Conservation (phyloP, 2,113 vertebrate genomes). For the Coptodon bakossiorum region DNA sequence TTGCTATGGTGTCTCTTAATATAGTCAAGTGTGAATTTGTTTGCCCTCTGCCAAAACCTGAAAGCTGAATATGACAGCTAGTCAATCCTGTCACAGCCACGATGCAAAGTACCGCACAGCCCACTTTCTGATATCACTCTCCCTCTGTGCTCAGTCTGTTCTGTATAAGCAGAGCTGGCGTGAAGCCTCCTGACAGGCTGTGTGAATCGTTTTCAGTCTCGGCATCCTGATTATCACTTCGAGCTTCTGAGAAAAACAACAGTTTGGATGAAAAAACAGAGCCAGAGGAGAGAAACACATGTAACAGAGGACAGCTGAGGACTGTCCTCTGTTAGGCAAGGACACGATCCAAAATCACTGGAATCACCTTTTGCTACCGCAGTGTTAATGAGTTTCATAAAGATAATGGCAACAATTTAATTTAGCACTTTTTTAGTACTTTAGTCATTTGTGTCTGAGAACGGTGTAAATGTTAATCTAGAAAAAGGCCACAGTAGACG, state of each 20-base stretch:
- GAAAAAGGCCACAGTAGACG: rapidly evolving
- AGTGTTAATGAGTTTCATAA: background rate
- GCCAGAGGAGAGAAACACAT: rapidly evolving
- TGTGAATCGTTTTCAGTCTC: background rate
- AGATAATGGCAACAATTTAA: rapidly evolving
- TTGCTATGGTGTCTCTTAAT: background rate
- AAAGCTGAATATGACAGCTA: constrained; percentile 27
- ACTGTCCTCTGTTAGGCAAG: background rate
- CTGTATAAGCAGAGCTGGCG: background rate
- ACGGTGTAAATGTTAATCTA: background rate
- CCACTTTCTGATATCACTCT: background rate
- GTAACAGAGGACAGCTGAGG: background rate
- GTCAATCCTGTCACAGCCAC: constrained; percentile 21
- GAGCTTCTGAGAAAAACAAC: background rate
- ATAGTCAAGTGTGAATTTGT: constrained; percentile 19
- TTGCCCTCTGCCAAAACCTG: background rate
- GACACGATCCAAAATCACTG: background rate
- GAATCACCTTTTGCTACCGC: rapidly evolving
- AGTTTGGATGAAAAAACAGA: background rate
- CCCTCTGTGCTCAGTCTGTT: background rate
- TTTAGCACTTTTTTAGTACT: background rate
- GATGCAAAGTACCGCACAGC: background rate
- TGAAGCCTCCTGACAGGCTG: background rate
- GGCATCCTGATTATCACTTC: background rate
- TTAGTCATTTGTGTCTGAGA: background rate